Evolutionary conservation across 1,140 invertebrate species (phyloP), one percentile per base, ranked within the genome.

Genomic region (Diuraphis noxia): DNA sequence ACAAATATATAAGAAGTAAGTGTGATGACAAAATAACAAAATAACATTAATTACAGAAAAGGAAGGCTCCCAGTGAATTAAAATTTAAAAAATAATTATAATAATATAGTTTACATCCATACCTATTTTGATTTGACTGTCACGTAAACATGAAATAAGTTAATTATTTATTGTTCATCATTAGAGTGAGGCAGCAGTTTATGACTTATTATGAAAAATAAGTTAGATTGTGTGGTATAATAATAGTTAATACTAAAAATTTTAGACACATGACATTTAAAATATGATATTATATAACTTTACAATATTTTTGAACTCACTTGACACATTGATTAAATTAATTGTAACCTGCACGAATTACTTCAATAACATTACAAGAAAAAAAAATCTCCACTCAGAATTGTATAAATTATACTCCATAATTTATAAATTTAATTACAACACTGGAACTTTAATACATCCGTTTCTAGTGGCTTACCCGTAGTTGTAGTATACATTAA

Each of bases 381-480:
- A 40, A 30, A 82, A 40, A 41, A 82, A 82, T 40, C 40, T 82
- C 40, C 9, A 38, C 36, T 82, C 38, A 40, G 38, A 82, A 82
- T 82, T 82, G 25, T 82, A 41, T 82, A 82, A 41, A 82, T 30
- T 38, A 82, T 30, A 38, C 25, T 82, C 81, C 81, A 41, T 82
- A 82, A 82, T 25, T 82, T 82, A 82, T 30, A 82, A 82, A 82
- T 82, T 41, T 82, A 41, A 41, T 82, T 82, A 82, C 40, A 25
- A 30, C 25, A 13, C 9, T 82, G 81, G 13, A 81, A 81, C 38
- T 23, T 40, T 30, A 82, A 41, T 30, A 82, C 38, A 38, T 82
- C 36, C 38, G 36, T 82, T 82, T 82, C 5, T 9, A 40, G 10
- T 38, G 25, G 38, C 36, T 81, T 41, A 30, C 38, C 13, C 40